phyloP scores from a whole-genome alignment of 2,888 invertebrate genomes.

The Oxycera nigricornis region DNA sequence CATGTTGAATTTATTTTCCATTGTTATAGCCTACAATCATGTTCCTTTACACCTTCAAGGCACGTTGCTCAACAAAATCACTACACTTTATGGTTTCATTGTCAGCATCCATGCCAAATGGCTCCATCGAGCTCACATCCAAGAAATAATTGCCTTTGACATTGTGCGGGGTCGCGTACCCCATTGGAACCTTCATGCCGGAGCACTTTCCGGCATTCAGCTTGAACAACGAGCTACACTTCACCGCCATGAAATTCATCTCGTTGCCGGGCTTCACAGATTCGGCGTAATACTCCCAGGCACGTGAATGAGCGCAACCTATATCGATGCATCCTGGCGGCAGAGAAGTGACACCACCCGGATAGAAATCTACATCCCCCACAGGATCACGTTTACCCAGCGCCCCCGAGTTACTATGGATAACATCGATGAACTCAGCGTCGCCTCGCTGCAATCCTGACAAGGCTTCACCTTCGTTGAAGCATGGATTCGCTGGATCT shows the following conservation, averaged over 20 bases:
- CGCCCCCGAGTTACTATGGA: constrained; percentile 57
- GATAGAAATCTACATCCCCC: constrained; percentile 59
- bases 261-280: constrained; percentile 55
- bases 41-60: too few relatives aligned
- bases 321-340: constrained; percentile 55
- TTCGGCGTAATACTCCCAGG: constrained; percentile 56
- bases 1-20: too few relatives aligned
- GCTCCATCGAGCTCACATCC: constrained; percentile 52
- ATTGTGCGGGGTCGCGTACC: constrained; percentile 52
- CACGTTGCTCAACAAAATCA: too few relatives aligned
- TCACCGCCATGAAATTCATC: constrained; percentile 52
- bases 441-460: constrained; percentile 55
- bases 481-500: constrained; percentile 60
- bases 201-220: constrained; percentile 54
- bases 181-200: constrained; percentile 55
- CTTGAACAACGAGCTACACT: constrained; percentile 53
- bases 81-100: not conserved
- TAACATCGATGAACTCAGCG: constrained; percentile 57
- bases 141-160: constrained; percentile 59
- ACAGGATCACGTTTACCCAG: constrained; percentile 55
- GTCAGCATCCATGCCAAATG: constrained; percentile 52
- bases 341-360: constrained; percentile 55
- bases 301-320: constrained; percentile 55
- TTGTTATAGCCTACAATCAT: too few relatives aligned
- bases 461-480: constrained; percentile 54